phyloP scores from a whole-genome alignment of 2,113 vertebrate species.

The Mesoclemmys tuberculata region DNA sequence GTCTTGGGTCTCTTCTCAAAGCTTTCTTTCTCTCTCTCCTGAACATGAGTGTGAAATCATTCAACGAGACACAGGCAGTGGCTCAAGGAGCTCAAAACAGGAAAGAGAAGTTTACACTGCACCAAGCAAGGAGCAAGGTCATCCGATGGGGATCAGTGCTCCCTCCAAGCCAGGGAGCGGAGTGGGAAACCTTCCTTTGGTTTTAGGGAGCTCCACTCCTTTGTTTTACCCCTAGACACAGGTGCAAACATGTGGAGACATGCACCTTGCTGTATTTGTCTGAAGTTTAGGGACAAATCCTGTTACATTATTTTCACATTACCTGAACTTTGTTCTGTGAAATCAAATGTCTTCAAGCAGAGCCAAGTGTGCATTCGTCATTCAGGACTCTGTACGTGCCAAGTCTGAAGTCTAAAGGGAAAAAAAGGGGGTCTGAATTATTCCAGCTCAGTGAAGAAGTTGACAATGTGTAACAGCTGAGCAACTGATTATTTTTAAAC shows the following conservation, averaged over 20 bases:
- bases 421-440: constrained; percentile 1
- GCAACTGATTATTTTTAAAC: neutral
- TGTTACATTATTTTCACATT: constrained; percentile 4
- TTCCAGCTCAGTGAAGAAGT: constrained; percentile 37
- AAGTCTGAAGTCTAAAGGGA: constrained; percentile 10
- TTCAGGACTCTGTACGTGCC: neutral
- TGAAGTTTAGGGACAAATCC: neutral
- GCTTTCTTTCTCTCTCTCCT: neutral
- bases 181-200: neutral
- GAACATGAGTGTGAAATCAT: neutral
- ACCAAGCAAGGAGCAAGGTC: neutral
- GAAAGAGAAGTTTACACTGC: neutral
- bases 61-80: neutral
- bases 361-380: neutral
- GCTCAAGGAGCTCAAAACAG: neutral
- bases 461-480: constrained; percentile 26
- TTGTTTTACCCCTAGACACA: neutral
- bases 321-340: neutral
- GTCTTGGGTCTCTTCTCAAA: neutral
- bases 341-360: neutral
- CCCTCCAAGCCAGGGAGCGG: neutral
- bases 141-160: accelerated
- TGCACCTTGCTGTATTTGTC: neutral
- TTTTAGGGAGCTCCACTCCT: neutral
- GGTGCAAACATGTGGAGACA: neutral